Conservation (phyloP, 35 echinoderm and acorn worm species). For the Apostichopus japonicus region DNA sequence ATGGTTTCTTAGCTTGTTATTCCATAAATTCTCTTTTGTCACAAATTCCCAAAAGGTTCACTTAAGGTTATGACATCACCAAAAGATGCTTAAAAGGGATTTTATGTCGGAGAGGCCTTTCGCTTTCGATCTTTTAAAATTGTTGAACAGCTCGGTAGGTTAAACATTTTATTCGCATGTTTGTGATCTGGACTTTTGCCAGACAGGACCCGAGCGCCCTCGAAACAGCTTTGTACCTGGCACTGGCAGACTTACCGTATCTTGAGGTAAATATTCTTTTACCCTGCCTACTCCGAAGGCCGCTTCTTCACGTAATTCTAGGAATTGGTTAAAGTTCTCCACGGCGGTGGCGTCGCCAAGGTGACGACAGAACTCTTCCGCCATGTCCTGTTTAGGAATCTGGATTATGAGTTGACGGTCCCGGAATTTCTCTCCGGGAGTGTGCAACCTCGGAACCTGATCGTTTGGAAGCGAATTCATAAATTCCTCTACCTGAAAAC, state of each 20-base stretch:
- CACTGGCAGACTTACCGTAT: constrained; percentile 77
- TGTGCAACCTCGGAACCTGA: constrained; percentile 92
- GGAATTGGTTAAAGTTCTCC: constrained; percentile 91
- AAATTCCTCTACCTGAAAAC: constrained; percentile 94
- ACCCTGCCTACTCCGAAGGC: constrained; percentile 87
- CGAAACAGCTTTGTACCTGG: too few species aligned
- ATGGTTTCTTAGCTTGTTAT: not conserved
- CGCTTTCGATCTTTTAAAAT: too few species aligned
- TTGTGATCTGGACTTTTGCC: not conserved
- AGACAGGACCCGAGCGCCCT: too few species aligned
- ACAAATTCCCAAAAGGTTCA: not conserved
- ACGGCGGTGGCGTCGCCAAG: constrained; percentile 73
- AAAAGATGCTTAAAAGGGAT: constrained; percentile 5
- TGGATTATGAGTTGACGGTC: constrained; percentile 95
- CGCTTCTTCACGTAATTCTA: constrained; percentile 89
- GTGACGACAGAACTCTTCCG: constrained; percentile 83
- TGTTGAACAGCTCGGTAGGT: too few species aligned
- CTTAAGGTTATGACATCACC: not conserved
- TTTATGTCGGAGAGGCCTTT: not conserved
- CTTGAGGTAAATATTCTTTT: constrained; percentile 91
- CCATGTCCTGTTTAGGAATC: constrained; percentile 92
- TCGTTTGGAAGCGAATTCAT: constrained; percentile 97
- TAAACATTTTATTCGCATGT: not conserved
- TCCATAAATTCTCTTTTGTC: not conserved
- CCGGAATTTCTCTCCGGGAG: constrained; percentile 88